Base-by-base conservation (phyloP, 2,797 vertebrate species). In the Morus bassanus region DNA sequence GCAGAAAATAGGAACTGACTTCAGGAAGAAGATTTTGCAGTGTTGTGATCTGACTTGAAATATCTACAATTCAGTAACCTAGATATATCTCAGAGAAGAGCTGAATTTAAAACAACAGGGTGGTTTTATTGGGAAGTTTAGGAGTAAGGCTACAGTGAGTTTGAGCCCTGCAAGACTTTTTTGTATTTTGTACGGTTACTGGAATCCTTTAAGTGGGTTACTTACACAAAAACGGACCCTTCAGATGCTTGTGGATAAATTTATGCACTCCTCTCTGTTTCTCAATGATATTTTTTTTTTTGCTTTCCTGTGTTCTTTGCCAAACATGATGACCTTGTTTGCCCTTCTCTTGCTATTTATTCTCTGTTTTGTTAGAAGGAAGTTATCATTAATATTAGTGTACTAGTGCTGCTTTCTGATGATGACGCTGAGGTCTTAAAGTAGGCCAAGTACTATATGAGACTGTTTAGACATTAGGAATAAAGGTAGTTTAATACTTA, bases 261-360 rank as follows among this genome's bases (percentile, higher is more conserved):
- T 69, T 30, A 35, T 0, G 0, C 15, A n/a, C 12, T 48, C 17
- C 51, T 2, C 24, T 45, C 35, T 64, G 46, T 35, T 87, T 91
- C 59, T 82, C 13, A 25, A 0, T 0, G n/a, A n/a, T 1, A 1
- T 35, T 8, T 18, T 33, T 13, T 24, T 53, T 68, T 63, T 43
- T 30, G 6, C 3, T 64, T 6, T 41, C n/a, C 24, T 30, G 1
- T 43, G 7, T 68, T 85, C 30, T 81, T 86, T 69, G 67, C n/a
- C 22, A 25, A 27, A 54, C 17, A 23, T 18, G 1, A 48, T 89
- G 54, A 54, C 24, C 25, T 78, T 75, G 28, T 60, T 93, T 88
- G 24, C 41, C 31, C 10, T 93, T 79, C 11, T 86, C 21, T 86
- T 79, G 31, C 41, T 85, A 0, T 63, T 83, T 64, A 17, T 70